phyloP scores from a whole-genome alignment of 2,797 vertebrate species.

The Aselliscus stoliczkanus region DNA sequence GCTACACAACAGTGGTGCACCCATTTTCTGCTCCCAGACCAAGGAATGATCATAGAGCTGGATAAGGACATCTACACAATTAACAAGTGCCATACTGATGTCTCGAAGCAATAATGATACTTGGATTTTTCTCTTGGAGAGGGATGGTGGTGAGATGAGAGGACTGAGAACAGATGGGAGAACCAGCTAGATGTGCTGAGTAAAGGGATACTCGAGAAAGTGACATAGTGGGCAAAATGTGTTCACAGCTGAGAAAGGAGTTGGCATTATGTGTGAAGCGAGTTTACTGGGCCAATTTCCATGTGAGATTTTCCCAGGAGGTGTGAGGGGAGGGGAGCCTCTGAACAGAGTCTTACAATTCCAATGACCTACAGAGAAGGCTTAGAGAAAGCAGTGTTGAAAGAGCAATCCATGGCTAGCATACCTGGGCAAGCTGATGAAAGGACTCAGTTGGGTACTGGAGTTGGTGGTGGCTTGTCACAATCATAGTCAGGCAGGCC shows the following conservation, averaged over 20 bases:
- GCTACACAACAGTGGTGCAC: neutral
- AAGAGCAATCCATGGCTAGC: neutral
- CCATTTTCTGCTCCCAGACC: neutral
- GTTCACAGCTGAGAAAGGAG: neutral
- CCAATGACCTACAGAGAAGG: neutral
- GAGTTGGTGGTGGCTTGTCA: neutral
- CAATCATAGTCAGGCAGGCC: neutral
- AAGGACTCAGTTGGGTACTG: neutral
- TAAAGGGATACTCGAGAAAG: fast-evolving
- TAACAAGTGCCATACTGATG: neutral
- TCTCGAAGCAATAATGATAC: neutral
- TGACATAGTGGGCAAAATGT: fast-evolving
- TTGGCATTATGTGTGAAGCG: fast-evolving
- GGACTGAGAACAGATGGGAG: fast-evolving
- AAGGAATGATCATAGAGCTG: neutral
- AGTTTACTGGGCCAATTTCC: neutral
- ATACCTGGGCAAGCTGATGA: neutral
- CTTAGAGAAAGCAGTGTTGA: neutral
- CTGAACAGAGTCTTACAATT: neutral
- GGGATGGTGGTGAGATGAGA: too few relatives aligned
- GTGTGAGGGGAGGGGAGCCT: neutral
- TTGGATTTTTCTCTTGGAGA: neutral
- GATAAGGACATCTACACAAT: neutral
- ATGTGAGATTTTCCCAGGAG: neutral
- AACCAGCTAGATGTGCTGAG: fast-evolving